Conservation (phyloP, 2,113 vertebrate genomes). For the Myotis yumanensis region DNA sequence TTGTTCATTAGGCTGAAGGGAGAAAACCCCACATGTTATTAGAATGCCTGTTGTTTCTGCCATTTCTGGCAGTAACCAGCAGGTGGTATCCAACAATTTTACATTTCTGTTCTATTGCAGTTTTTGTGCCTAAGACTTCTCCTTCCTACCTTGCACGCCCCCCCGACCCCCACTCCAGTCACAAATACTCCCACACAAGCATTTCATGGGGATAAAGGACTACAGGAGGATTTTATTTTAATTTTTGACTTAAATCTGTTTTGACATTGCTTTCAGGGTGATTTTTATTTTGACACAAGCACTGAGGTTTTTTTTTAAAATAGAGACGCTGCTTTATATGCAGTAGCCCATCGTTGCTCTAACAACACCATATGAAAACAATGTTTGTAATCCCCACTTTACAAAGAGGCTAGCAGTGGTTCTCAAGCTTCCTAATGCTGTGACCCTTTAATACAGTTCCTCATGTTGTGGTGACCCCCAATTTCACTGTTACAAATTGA, state of each 20-base stretch:
- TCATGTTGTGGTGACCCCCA: too few relatives aligned
- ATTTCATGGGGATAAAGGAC: background rate
- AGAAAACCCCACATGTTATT: background rate
- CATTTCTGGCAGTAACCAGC: slow-evolving; percentile 64
- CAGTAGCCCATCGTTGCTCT: background rate
- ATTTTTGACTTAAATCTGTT: background rate
- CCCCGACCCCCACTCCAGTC: accelerated
- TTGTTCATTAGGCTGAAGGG: background rate
- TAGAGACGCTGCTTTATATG: background rate
- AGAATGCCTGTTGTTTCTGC: slow-evolving; percentile 10
- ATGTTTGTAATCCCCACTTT: background rate
- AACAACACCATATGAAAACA: background rate
- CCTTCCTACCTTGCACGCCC: background rate
- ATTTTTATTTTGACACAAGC: background rate
- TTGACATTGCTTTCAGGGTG: background rate
- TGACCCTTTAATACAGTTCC: too few relatives aligned
- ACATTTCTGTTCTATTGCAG: background rate
- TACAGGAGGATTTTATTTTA: background rate
- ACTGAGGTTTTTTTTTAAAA: background rate
- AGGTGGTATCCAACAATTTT: slow-evolving; percentile 72
- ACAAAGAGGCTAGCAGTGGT: background rate
- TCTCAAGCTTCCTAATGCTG: too few relatives aligned
- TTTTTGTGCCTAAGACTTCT: background rate
- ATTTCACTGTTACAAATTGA: too few relatives aligned
- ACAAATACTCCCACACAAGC: background rate